Percentiles rank a stretch among this genome's conserved stretches.
These are phyloP conservation scores for Cerastis leucographa DNA, from an alignment of 2,888 invertebrate species.

Conservation along the genomic window DNA sequence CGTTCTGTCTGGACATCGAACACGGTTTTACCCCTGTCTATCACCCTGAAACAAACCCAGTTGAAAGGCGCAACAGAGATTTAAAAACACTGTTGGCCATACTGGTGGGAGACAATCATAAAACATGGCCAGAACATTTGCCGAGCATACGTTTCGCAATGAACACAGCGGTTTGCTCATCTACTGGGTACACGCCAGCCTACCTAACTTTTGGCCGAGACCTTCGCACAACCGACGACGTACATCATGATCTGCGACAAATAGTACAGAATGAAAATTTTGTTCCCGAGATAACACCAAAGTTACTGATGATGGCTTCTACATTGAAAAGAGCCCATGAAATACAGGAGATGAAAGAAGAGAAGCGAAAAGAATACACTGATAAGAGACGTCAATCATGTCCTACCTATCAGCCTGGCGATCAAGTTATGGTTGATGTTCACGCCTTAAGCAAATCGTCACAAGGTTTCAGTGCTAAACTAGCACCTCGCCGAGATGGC, in stretches of 20 bases:
- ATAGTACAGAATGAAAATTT: conserved; percentile 1
- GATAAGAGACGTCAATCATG: conserved; percentile 6
- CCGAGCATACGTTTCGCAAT: too few species aligned
- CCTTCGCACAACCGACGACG: conserved; percentile 2
- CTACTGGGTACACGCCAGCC: too few species aligned
- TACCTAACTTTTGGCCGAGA: too few species aligned
- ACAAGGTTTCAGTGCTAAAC: conserved; percentile 10
- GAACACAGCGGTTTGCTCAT: too few species aligned
- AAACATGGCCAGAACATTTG: too few species aligned
- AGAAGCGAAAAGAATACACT: conserved; percentile 39
- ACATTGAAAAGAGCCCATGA: conserved; percentile 34
- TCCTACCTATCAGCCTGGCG: conserved; percentile 6
- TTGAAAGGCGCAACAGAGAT: too few species aligned
- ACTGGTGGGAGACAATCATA: too few species aligned
- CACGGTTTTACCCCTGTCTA: too few species aligned
- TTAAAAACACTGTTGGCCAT: too few species aligned
- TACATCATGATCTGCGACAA: conserved; percentile 2
- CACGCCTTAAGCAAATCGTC: conserved; percentile 6
- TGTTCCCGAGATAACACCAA: conserved; percentile 3
- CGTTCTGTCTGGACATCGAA: too few species aligned
- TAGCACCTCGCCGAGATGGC: conserved; percentile 8
- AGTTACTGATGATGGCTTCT: conserved; percentile 6
- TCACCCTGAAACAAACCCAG: too few species aligned
- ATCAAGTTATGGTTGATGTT: conserved; percentile 13
- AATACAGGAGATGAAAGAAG: conserved; percentile 52